These are phyloP conservation scores for Anableps anableps DNA, from an alignment of 2,797 vertebrate genomes.

Conservation along the genomic window DNA sequence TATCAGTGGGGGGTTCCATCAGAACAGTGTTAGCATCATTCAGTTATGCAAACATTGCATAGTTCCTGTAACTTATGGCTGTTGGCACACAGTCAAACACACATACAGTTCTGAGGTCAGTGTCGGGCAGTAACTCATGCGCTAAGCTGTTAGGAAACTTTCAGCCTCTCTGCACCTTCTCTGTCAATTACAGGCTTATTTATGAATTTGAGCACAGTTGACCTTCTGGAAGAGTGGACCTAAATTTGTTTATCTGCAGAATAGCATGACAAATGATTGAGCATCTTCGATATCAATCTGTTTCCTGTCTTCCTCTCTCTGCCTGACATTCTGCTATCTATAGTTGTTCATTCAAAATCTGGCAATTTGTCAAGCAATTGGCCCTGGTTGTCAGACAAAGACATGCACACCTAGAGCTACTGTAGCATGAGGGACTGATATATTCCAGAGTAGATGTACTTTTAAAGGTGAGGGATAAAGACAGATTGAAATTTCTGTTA, in stretches of 20 bases:
- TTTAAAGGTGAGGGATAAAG: constrained; percentile 6
- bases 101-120: constrained; percentile 40
- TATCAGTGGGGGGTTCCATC: constrained; percentile 8
- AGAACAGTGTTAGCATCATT: constrained; percentile 21
- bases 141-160: constrained; percentile 47
- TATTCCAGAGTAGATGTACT: constrained; percentile 2
- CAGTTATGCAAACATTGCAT: constrained; percentile 53
- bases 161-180: constrained; percentile 50
- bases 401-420: not conserved
- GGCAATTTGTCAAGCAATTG: constrained; percentile 33
- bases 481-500: constrained; percentile 2
- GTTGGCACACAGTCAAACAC: constrained; percentile 36
- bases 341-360: constrained; percentile 39
- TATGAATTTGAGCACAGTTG: constrained; percentile 78
- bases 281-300: constrained; percentile 64
- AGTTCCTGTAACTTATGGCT: constrained; percentile 44
- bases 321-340: constrained; percentile 37
- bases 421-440: not conserved
- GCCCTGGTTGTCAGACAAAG: constrained; percentile 5
- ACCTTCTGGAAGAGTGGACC: constrained; percentile 75
- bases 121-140: constrained; percentile 62
- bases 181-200: constrained; percentile 78
- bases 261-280: constrained; percentile 66
- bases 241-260: constrained; percentile 79
- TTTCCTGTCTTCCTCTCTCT: constrained; percentile 32